These are phyloP conservation scores for Sympetrum striolatum DNA, from an alignment of 2,888 invertebrate species.

Conservation along the genomic window DNA sequence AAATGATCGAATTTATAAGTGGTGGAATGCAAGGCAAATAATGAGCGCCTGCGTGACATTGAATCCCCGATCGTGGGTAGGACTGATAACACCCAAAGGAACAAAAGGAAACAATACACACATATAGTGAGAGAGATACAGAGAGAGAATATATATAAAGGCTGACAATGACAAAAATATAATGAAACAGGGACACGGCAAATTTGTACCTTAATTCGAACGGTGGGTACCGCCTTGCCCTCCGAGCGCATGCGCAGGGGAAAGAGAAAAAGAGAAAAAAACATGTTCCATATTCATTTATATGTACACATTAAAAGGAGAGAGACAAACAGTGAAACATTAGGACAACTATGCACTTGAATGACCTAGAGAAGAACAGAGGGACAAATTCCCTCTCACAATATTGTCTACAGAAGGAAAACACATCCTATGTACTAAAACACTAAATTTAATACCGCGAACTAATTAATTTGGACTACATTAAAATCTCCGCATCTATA, in stretches of 20 bases:
- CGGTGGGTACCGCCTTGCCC: constrained; percentile 44
- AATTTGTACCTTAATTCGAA: constrained; percentile 41
- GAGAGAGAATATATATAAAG: neutral
- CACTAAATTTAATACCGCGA: no score
- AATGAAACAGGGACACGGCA: constrained; percentile 41
- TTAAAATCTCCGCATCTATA: no score
- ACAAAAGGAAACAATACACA: neutral
- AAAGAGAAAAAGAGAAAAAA: constrained; percentile 28
- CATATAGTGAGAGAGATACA: constrained; percentile 15
- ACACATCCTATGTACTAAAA: no score
- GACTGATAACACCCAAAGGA: constrained; percentile 5
- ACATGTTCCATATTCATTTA: constrained; percentile 41
- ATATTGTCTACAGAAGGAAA: no score
- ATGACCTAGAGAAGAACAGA: constrained; percentile 12
- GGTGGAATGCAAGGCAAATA: no score
- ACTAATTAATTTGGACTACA: no score
- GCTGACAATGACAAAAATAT: constrained; percentile 2
- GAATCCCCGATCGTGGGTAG: neutral
- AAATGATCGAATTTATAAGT: no score
- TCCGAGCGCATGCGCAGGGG: constrained; percentile 34
- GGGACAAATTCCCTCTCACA: neutral
- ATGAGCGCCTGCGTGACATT: constrained; percentile 3
- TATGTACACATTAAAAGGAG: constrained; percentile 7
- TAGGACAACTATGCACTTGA: neutral
- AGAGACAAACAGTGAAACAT: neutral